These are phyloP conservation scores for Phrynocephalus vlangalii DNA, from an alignment of 2,797 vertebrate species.

Conservation along the genomic window DNA sequence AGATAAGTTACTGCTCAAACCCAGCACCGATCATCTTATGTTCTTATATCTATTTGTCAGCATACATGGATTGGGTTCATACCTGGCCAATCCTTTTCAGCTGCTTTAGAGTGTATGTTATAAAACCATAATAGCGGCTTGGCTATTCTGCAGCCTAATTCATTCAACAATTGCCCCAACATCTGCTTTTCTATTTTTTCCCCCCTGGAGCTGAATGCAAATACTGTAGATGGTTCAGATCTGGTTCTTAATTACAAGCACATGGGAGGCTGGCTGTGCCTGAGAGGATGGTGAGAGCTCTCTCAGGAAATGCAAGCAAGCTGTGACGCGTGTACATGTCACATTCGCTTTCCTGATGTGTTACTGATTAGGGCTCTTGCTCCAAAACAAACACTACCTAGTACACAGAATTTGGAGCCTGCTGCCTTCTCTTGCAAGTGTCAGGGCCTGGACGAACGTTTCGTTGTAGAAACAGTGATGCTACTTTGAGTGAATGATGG, in stretches of 20 bases:
- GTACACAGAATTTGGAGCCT: conserved; percentile 24
- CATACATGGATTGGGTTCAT: neutral
- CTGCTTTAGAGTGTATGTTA: conserved; percentile 7
- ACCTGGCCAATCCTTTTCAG: neutral
- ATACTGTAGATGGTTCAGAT: neutral
- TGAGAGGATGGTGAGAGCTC: conserved; percentile 41
- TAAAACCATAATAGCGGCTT: conserved; percentile 14
- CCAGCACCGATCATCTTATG: neutral
- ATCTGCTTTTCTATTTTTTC: conserved; percentile 32
- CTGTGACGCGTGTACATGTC: conserved; percentile 15
- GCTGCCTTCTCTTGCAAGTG: conserved; percentile 26
- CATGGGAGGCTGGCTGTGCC: neutral
- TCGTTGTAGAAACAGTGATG: conserved; percentile 1
- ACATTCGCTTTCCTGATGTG: conserved; percentile 29
- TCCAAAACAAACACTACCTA: conserved; percentile 60
- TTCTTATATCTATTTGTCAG: neutral
- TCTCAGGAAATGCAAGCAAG: conserved; percentile 31
- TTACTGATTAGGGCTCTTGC: neutral
- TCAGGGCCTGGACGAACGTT: conserved; percentile 47
- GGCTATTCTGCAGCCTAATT: neutral
- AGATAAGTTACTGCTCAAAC: neutral
- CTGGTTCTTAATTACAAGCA: conserved; percentile 17
- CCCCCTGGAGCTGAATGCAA: conserved; percentile 18
- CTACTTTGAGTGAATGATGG: conserved; percentile 25
- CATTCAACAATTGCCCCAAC: conserved; percentile 24